Evolutionary conservation across 2,113 vertebrate genomes (phyloP).

Genomic region (Dicaeum eximium): DNA sequence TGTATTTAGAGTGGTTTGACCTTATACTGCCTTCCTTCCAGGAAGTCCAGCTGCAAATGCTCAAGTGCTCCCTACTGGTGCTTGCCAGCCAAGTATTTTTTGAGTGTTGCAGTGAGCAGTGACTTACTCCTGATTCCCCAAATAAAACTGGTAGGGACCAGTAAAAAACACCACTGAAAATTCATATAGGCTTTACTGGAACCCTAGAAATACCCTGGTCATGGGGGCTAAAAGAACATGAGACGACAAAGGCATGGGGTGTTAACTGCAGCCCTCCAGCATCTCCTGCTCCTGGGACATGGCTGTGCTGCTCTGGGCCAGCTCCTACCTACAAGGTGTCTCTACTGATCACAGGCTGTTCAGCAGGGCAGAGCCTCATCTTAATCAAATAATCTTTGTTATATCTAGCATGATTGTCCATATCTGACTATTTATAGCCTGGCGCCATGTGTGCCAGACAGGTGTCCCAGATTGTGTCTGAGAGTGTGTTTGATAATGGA

Average conservation of each 20-base stretch:
- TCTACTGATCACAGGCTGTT: not conserved
- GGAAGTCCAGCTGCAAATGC: not conserved
- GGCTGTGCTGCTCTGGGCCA: not conserved
- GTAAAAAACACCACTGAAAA: not conserved
- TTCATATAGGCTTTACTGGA: not conserved
- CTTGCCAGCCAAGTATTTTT: not conserved
- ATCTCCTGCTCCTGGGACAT: not conserved
- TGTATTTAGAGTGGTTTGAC: not conserved
- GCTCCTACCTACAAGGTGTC: not conserved
- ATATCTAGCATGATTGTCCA: not conserved
- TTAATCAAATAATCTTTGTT: constrained; percentile 11
- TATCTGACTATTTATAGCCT: constrained; percentile 25
- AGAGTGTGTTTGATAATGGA: not conserved
- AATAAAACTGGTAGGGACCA: not conserved
- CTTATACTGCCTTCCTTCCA: not conserved
- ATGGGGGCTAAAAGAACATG: not conserved
- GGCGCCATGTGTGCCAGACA: not conserved
- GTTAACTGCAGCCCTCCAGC: not conserved
- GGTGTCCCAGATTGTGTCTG: not conserved
- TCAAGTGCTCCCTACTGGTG: not conserved
- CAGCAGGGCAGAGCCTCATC: not conserved
- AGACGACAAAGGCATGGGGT: not conserved
- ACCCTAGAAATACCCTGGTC: not conserved
- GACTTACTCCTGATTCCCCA: not conserved
- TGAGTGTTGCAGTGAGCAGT: not conserved